phyloP scores from a whole-genome alignment of 2,888 invertebrate genomes.

The Aricia artaxerxes region DNA sequence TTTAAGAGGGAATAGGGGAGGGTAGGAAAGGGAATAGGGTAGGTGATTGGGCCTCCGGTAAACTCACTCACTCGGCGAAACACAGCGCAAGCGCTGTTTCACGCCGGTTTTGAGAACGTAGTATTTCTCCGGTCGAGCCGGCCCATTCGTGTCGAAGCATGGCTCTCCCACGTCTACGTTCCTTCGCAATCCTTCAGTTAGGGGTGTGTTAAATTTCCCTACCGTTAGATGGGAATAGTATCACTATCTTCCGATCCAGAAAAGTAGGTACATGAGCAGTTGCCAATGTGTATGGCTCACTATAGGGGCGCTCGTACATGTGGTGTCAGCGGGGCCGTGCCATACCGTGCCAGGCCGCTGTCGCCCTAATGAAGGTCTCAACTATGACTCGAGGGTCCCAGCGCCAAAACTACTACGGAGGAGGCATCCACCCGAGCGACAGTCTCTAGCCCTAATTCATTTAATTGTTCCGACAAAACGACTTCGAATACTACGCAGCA shows the following conservation, averaged over 20 bases:
- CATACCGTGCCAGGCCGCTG: constrained; percentile 72
- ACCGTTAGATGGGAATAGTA: neutral
- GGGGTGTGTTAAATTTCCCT: neutral
- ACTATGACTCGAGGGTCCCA: constrained; percentile 70
- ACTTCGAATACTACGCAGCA: constrained; percentile 47
- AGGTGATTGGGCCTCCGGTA: too few species aligned
- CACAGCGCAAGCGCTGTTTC: too few species aligned
- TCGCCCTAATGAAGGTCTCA: constrained; percentile 65
- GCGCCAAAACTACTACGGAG: constrained; percentile 72
- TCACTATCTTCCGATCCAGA: neutral
- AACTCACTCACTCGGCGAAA: too few species aligned
- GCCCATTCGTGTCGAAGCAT: too few species aligned
- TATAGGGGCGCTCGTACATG: constrained; percentile 62
- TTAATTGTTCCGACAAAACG: constrained; percentile 55
- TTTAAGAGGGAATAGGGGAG: too few species aligned
- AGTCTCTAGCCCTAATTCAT: constrained; percentile 42
- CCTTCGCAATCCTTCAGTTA: too few species aligned
- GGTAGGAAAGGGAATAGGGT: too few species aligned
- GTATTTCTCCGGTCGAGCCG: too few species aligned
- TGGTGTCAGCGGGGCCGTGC: constrained; percentile 70
- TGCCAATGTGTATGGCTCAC: constrained; percentile 57
- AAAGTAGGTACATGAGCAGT: neutral
- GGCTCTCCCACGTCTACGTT: too few species aligned
- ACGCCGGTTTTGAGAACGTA: too few species aligned
- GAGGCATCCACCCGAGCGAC: constrained; percentile 51